Base-by-base conservation (phyloP, 2,888 invertebrate genomes). In the Agonopterix alstromeriana region DNA sequence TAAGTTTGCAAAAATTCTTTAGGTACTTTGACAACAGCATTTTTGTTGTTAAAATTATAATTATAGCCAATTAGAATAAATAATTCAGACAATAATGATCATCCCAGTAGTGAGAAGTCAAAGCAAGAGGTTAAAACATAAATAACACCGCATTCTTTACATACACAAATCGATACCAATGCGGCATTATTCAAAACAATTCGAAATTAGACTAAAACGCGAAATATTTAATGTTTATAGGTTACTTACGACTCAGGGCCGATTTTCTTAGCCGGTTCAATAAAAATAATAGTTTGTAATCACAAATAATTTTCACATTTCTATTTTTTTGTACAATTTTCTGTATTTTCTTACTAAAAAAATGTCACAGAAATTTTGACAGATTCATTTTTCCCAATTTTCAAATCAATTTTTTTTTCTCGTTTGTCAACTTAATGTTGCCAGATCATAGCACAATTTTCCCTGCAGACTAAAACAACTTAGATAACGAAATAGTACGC, bases 301-400 rank as follows among this genome's bases (percentile, higher is more conserved):
- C 63, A 72, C 73, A 55, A 72, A 65, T 60, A 77, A 73, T 78
- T 27, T 78, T 85, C 77, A 85, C 84, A 86, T 85, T 75, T 77
- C 80, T 77, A 70, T 54, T 58, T 67, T 71, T 69, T 62, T 54
- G 42, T 46, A n/a, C 17, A 46, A 42, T 46, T 41, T 35, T 35
- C 9, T 8, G n/a, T 42, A 46, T 42, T 41, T 46, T 46, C 11
- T 10, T 47, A 10, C 12, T 27, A 47, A 38, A 38, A 17, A 5
- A 1, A 42, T 36, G 12, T n/a, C 35, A 47, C 51, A 53, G 55
- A 65, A 78, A 80, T 73, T 84, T 83, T 79, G 77, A 79, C 69
- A 72, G 70, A 61, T 70, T 38, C 73, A 73, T 74, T 56, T 17
- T 57, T 74, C 67, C 66, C 67, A 73, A 73, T 70, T 80, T 82